These are phyloP conservation scores for Celastrina argiolus DNA, from an alignment of 2,888 invertebrate species.

Conservation along the genomic window DNA sequence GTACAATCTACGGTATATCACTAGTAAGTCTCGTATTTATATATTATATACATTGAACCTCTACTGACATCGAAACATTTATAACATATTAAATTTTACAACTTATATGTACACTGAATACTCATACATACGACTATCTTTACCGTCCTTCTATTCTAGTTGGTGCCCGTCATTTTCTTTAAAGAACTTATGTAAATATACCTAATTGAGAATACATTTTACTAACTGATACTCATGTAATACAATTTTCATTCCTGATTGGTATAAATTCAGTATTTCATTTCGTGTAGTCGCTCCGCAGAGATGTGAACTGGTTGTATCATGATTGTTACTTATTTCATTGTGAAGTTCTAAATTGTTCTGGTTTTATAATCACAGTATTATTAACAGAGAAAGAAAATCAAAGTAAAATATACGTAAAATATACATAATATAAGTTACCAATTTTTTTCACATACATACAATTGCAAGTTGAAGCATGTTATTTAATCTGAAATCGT, in stretches of 20 bases:
- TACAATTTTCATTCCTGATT: background rate
- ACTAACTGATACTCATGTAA: background rate
- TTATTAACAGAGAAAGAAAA: too few relatives aligned
- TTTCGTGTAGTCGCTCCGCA: background rate
- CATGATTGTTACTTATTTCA: too few relatives aligned
- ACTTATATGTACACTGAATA: background rate
- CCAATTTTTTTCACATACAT: too few relatives aligned
- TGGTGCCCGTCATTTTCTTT: background rate
- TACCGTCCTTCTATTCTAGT: background rate
- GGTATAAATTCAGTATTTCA: background rate
- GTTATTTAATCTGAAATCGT: too few relatives aligned
- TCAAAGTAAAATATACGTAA: too few relatives aligned
- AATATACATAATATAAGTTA: too few relatives aligned
- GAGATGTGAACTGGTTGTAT: too few relatives aligned
- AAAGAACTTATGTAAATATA: background rate
- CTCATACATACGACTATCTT: background rate
- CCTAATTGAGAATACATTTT: too few relatives aligned
- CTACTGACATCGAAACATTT: background rate
- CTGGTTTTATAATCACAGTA: too few relatives aligned
- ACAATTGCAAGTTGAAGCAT: too few relatives aligned
- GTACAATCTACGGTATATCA: slow-evolving; percentile 51
- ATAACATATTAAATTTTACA: background rate
- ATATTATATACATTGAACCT: slow-evolving; percentile 32
- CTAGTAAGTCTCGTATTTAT: slow-evolving; percentile 53
- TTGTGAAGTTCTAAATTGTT: too few relatives aligned